phyloP scores from a whole-genome alignment of 1,140 invertebrate genomes.

The Planococcus citri region DNA sequence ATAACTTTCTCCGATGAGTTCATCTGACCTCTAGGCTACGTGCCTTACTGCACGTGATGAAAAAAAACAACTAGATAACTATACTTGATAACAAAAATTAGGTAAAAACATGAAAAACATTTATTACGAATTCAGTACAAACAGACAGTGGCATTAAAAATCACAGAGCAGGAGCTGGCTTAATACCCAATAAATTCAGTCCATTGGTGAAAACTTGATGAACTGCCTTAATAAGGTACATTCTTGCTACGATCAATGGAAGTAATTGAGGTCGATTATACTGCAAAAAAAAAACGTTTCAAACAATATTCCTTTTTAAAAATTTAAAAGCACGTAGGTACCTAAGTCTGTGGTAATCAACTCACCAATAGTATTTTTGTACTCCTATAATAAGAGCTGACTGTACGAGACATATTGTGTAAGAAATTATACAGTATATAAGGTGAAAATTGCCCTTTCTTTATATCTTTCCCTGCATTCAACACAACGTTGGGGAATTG shows the following conservation, averaged over 20 bases:
- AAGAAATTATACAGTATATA: neutral
- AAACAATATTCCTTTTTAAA: neutral
- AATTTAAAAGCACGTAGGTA: too few species aligned
- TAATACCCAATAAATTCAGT: neutral
- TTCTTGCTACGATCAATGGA: neutral
- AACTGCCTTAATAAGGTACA: neutral
- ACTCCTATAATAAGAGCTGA: neutral
- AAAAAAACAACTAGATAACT: too few species aligned
- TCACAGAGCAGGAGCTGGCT: neutral
- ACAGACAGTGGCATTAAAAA: too few species aligned
- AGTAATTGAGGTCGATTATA: neutral
- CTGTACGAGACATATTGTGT: neutral
- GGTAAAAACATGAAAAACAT: neutral
- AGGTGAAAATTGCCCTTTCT: neutral
- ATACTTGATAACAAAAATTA: too few species aligned
- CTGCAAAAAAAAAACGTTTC: neutral
- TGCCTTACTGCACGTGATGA: too few species aligned
- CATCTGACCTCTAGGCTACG: too few species aligned
- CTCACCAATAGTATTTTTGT: slow-evolving; percentile 3
- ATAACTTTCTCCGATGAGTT: too few species aligned
- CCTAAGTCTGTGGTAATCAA: too few species aligned
- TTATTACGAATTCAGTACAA: too few species aligned
- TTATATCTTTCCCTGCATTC: neutral
- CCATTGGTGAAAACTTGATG: neutral
- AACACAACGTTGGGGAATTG: neutral